A percentile compares a stretch with the other conserved stretches of the same genome.
These are phyloP conservation scores for Proales similis DNA, from an alignment of 1,140 invertebrate genomes.

Conservation along the genomic window DNA sequence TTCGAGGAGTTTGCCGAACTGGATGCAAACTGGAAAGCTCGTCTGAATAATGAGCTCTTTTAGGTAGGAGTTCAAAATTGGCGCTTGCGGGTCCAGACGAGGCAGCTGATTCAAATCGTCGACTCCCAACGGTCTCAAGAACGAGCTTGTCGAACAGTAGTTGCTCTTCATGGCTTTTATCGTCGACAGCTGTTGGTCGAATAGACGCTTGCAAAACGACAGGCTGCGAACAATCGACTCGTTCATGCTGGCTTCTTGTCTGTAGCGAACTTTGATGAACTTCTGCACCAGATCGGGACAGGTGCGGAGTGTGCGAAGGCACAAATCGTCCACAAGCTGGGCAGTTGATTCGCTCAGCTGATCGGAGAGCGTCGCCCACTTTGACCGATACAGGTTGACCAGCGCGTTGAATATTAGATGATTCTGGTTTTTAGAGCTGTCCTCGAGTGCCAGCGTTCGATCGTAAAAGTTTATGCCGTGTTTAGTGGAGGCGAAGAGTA, in stretches of 20 bases:
- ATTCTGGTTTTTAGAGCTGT: slow-evolving; percentile 20
- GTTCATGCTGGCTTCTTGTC: background rate
- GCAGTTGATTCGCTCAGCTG: background rate
- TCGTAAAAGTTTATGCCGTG: slow-evolving; percentile 24
- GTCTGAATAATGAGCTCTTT: too few species aligned
- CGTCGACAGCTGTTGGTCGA: slow-evolving; percentile 1
- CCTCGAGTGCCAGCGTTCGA: background rate
- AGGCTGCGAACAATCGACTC: background rate
- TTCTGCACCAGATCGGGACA: slow-evolving; percentile 18
- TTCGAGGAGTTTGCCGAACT: too few species aligned
- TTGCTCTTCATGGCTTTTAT: too few species aligned
- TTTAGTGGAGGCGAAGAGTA: slow-evolving; percentile 3
- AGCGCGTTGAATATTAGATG: slow-evolving; percentile 32
- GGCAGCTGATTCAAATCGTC: too few species aligned
- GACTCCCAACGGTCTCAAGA: too few species aligned
- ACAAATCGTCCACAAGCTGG: background rate
- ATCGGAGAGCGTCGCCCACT: background rate
- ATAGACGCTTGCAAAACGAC: background rate
- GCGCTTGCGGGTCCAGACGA: too few species aligned
- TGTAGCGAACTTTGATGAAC: slow-evolving; percentile 23
- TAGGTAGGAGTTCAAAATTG: too few species aligned
- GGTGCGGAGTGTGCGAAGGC: background rate
- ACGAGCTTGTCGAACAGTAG: too few species aligned
- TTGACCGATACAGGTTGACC: background rate
- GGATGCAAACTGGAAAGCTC: too few species aligned